Conservation (phyloP, 2,113 vertebrate species). For the Lipotes vexillifer region DNA sequence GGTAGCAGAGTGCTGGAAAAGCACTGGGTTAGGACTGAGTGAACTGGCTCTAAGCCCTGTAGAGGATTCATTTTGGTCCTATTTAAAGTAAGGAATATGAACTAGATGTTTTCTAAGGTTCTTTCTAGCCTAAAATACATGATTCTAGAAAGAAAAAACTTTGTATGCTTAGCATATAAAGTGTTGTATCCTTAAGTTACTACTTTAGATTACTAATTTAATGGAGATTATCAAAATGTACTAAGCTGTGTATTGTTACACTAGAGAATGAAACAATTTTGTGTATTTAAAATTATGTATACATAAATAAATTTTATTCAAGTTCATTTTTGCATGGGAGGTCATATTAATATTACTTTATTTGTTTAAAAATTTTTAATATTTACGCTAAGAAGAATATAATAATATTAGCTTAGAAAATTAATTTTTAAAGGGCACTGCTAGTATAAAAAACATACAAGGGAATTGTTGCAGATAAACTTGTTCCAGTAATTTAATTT, state of each 20-base stretch:
- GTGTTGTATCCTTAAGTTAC: background rate
- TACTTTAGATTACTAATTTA: conserved; percentile 21
- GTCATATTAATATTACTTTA: conserved; percentile 15
- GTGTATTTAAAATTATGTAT: background rate
- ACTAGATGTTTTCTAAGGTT: background rate
- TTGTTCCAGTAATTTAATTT: background rate
- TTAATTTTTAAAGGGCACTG: background rate
- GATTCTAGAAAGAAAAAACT: background rate
- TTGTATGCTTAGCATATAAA: background rate
- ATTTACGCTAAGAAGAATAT: background rate
- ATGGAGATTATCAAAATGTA: background rate
- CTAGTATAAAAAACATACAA: background rate
- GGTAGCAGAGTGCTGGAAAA: background rate
- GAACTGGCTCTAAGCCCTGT: background rate
- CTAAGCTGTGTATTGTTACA: background rate
- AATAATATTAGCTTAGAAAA: background rate
- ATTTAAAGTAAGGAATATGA: background rate
- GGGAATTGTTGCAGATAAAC: background rate
- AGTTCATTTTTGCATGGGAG: background rate
- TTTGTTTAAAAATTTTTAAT: conserved; percentile 34
- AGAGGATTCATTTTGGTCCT: background rate
- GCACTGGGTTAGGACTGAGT: background rate
- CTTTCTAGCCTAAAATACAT: background rate
- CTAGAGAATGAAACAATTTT: background rate
- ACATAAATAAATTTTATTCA: conserved; percentile 3